Conservation (phyloP, 2,113 vertebrate genomes). For the Orthonyx spaldingii region DNA sequence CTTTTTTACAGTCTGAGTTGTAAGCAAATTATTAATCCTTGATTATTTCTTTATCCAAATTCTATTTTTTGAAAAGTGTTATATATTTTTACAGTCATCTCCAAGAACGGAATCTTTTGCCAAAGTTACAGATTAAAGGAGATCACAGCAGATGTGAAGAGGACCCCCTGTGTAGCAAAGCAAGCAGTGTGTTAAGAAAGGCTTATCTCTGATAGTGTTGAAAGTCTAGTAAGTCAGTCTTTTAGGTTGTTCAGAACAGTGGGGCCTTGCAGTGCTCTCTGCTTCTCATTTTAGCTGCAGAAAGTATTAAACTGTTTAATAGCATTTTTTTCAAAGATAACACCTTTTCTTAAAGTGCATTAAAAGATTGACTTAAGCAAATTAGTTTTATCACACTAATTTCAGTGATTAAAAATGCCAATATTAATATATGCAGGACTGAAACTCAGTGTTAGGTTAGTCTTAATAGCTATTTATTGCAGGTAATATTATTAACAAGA, state of each 20-base stretch:
- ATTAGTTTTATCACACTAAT: background rate
- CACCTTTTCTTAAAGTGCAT: background rate
- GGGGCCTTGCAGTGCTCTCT: background rate
- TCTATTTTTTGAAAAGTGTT: background rate
- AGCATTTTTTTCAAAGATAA: background rate
- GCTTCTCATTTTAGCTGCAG: background rate
- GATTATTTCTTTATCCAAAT: background rate
- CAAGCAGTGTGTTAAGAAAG: background rate
- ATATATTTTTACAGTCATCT: background rate
- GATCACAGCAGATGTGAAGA: background rate
- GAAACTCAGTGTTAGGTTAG: background rate
- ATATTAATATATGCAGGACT: background rate
- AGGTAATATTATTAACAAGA: background rate
- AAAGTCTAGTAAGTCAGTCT: background rate
- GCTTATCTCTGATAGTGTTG: background rate
- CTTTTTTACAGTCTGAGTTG: background rate
- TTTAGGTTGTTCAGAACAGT: background rate
- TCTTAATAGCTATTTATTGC: background rate
- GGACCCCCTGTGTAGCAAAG: background rate
- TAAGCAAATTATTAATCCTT: background rate
- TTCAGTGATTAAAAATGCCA: background rate
- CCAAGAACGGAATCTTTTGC: background rate
- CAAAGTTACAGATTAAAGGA: background rate
- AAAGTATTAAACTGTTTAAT: background rate
- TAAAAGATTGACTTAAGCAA: background rate